phyloP scores from a whole-genome alignment of 2,113 vertebrate species.

The Eulacestoma nigropectus region DNA sequence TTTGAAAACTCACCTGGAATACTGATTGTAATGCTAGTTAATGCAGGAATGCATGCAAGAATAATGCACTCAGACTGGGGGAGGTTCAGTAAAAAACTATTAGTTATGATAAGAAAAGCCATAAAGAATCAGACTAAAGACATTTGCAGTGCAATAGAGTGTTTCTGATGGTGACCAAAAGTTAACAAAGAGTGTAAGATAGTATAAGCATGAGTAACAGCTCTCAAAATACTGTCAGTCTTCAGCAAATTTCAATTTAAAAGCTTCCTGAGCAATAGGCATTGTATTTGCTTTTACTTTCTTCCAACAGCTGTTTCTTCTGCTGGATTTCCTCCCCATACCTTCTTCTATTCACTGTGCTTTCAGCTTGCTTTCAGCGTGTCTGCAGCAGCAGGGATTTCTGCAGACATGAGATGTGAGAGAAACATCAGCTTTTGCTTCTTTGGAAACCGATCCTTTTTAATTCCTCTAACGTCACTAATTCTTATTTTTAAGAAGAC shows the following conservation, averaged over 20 bases:
- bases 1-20: neutral
- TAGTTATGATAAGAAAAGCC: neutral
- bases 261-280: neutral
- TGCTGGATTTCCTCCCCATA: neutral
- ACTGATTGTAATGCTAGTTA: neutral
- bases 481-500: neutral
- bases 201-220: neutral
- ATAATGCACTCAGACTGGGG: neutral
- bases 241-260: neutral
- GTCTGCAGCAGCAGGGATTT: neutral
- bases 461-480: neutral
- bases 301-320: neutral
- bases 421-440: neutral
- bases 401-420: neutral
- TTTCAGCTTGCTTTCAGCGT: neutral
- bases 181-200: neutral
- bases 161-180: neutral
- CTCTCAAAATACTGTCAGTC: neutral
- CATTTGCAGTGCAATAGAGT: neutral
- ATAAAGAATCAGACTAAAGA: neutral
- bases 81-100: neutral
- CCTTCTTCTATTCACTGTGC: neutral
- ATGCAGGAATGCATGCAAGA: too few relatives aligned
- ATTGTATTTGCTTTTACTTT: neutral
- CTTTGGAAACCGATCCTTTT: neutral